Percentiles rank a stretch among this genome's conserved stretches.
Evolutionary conservation across 2,797 vertebrate species (phyloP).

Genomic region (Neosilurus mollespiculum): DNA sequence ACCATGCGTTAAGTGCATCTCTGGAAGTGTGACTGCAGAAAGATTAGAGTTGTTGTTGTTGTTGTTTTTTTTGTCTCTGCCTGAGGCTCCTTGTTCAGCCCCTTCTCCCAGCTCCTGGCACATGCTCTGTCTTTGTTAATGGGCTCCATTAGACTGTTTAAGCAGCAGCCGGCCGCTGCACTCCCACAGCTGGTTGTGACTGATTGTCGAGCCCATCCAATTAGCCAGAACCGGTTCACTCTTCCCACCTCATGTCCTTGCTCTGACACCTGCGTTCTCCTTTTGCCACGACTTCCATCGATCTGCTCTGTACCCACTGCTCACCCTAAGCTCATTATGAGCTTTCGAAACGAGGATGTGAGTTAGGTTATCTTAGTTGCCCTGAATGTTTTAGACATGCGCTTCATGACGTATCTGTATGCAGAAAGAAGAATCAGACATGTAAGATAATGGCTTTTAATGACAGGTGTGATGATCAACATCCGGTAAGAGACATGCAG

Average conservation of each 20-base stretch:
- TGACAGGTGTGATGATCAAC: slow-evolving; percentile 40
- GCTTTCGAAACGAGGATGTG: background rate
- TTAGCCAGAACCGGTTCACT: slow-evolving; percentile 45
- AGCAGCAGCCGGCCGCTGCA: slow-evolving; percentile 58
- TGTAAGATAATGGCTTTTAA: slow-evolving; percentile 8
- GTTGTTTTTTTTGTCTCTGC: slow-evolving; percentile 19
- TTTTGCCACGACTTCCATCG: slow-evolving; percentile 40
- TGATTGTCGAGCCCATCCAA: slow-evolving; percentile 58
- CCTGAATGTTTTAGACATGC: background rate
- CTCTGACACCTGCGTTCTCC: slow-evolving; percentile 51
- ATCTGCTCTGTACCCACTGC: slow-evolving; percentile 27
- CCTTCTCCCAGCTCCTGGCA: slow-evolving; percentile 48
- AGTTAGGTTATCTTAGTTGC: slow-evolving; percentile 5
- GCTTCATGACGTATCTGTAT: slow-evolving; percentile 18
- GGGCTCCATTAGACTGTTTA: slow-evolving; percentile 66
- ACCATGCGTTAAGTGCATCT: slow-evolving; percentile 31
- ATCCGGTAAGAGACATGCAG: slow-evolving; percentile 39
- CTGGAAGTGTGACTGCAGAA: slow-evolving; percentile 24
- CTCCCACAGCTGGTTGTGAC: slow-evolving; percentile 60
- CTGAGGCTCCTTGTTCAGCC: slow-evolving; percentile 39
- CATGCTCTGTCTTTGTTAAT: slow-evolving; percentile 68
- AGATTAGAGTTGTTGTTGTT: background rate
- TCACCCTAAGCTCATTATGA: slow-evolving; percentile 47
- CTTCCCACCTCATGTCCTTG: slow-evolving; percentile 52
- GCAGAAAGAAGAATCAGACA: slow-evolving; percentile 39